Percentiles rank a stretch among this genome's conserved stretches.
Conservation (phyloP, 2,888 invertebrate species). For the Phortica magna region DNA sequence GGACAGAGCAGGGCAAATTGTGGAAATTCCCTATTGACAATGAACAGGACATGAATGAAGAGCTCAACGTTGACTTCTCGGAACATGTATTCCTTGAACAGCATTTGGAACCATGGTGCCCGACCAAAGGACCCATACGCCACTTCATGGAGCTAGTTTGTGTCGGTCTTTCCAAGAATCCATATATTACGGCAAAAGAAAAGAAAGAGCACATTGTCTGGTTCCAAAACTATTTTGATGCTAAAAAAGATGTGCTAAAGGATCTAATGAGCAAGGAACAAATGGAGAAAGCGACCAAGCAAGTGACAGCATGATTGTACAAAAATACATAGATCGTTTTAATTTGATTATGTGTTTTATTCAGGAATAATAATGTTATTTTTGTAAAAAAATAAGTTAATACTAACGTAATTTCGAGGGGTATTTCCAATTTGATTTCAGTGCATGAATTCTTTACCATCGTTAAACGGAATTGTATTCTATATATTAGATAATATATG, state of each 20-base stretch:
- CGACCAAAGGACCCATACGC: conserved; percentile 91
- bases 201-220: conserved; percentile 94
- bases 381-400: conserved; percentile 24
- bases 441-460: not conserved
- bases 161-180: conserved; percentile 95
- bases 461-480: not conserved
- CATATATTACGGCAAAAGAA: conserved; percentile 88
- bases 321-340: not conserved
- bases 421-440: conserved; percentile 14
- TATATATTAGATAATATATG: conserved; percentile 1
- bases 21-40: conserved; percentile 99
- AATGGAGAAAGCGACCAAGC: conserved; percentile 27
- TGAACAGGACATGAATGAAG: conserved; percentile 89
- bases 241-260: conserved; percentile 85
- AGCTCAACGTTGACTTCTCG: conserved; percentile 88
- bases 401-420: conserved; percentile 25
- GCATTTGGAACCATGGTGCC: conserved; percentile 93
- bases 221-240: conserved; percentile 93
- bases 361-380: conserved; percentile 18
- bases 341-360: conserved; percentile 9
- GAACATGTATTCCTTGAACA: conserved; percentile 96
- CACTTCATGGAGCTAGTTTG: conserved; percentile 99
- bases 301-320: not conserved
- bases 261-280: conserved; percentile 68
- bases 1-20: conserved; percentile 96